Percentiles rank a stretch among this genome's conserved stretches.
These are phyloP conservation scores for Spea bombifrons DNA, from an alignment of 2,113 vertebrate genomes.

Conservation along the genomic window DNA sequence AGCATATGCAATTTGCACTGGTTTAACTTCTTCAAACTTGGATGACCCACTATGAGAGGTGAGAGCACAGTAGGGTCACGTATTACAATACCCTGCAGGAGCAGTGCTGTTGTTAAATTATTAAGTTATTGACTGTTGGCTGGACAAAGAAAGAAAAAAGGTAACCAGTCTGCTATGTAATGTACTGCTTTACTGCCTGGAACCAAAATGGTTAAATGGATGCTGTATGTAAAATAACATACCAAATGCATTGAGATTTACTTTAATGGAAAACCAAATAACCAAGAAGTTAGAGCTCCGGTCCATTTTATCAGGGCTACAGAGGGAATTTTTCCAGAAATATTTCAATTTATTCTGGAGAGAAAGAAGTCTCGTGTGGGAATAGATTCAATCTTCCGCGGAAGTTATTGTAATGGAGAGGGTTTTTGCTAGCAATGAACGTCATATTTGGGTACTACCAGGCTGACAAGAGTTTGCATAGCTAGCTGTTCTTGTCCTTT, in stretches of 20 bases:
- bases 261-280: conserved; percentile 44
- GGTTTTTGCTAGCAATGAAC: conserved; percentile 47
- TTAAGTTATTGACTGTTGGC: too few species aligned
- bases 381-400: conserved; percentile 31
- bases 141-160: too few species aligned
- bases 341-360: conserved; percentile 45
- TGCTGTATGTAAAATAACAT: conserved; percentile 14
- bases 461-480: conserved; percentile 42
- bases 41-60: too few species aligned
- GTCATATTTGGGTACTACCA: conserved; percentile 42
- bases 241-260: conserved; percentile 32
- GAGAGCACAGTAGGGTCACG: too few species aligned
- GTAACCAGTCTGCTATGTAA: too few species aligned
- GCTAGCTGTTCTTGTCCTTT: conserved; percentile 7
- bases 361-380: conserved; percentile 39
- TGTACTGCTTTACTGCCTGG: too few species aligned
- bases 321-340: conserved; percentile 34
- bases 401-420: conserved; percentile 47
- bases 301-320: conserved; percentile 31
- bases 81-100: too few species aligned
- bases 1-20: too few species aligned
- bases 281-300: conserved; percentile 32
- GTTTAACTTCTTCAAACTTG: too few species aligned
- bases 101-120: too few species aligned
- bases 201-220: conserved; percentile 20